Conservation (phyloP, 2,797 vertebrate genomes). For the Leuciscus waleckii region DNA sequence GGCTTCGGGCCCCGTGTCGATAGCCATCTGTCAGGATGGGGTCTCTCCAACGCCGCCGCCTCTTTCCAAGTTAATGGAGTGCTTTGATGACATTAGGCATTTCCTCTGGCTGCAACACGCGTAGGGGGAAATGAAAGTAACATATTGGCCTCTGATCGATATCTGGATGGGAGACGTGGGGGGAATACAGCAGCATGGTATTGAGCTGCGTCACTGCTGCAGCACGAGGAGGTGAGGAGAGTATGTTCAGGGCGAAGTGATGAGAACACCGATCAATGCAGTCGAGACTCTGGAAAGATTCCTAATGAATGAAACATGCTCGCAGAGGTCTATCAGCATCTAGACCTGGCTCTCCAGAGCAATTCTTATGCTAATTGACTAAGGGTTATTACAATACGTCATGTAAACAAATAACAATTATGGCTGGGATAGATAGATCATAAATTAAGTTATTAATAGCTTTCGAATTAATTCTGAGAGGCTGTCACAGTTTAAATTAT, state of each 20-base stretch:
- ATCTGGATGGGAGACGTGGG: conserved; percentile 44
- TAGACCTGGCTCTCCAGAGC: neutral
- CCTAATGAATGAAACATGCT: conserved; percentile 29
- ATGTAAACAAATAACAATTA: conserved; percentile 42
- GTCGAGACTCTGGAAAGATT: conserved; percentile 24
- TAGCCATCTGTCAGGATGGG: conserved; percentile 29
- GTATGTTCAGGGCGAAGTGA: conserved; percentile 16
- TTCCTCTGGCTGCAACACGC: conserved; percentile 37
- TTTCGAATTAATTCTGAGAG: conserved; percentile 5
- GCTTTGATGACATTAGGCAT: conserved; percentile 58
- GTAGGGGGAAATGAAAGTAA: conserved; percentile 55
- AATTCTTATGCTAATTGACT: conserved; percentile 29
- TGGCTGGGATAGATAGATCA: neutral
- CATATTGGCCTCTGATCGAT: conserved; percentile 58
- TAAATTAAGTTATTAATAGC: conserved; percentile 27
- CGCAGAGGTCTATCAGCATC: neutral
- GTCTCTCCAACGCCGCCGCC: conserved; percentile 33
- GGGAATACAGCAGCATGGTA: conserved; percentile 44
- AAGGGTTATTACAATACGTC: conserved; percentile 17
- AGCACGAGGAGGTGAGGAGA: conserved; percentile 12
- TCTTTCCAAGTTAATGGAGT: conserved; percentile 52
- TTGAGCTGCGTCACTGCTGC: conserved; percentile 22
- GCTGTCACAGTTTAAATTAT: conserved; percentile 32
- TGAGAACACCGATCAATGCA: conserved; percentile 29
- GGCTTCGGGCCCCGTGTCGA: conserved; percentile 13